These are phyloP conservation scores for Anarsia innoxiella DNA, from an alignment of 2,888 invertebrate genomes.

Conservation along the genomic window DNA sequence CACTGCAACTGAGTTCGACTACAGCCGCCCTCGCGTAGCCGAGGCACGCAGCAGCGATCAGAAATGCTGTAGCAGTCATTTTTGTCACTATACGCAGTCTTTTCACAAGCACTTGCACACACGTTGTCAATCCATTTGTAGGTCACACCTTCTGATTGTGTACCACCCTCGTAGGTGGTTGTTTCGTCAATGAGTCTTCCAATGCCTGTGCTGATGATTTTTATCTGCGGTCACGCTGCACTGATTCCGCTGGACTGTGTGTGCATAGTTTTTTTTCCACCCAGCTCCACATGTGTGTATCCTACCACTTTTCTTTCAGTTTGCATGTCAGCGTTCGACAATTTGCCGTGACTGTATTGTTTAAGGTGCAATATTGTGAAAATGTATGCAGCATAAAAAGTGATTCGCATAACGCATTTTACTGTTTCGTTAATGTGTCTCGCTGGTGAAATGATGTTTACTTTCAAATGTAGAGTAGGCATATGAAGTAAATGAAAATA, in stretches of 20 bases:
- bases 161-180: constrained; percentile 60
- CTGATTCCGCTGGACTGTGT: constrained; percentile 39
- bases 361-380: constrained; percentile 45
- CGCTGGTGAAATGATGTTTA: constrained; percentile 59
- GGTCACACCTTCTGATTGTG: constrained; percentile 44
- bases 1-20: constrained; percentile 70
- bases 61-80: constrained; percentile 57
- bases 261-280: constrained; percentile 50
- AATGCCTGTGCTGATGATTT: constrained; percentile 56
- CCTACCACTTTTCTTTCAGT: constrained; percentile 56
- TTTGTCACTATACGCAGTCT: constrained; percentile 49
- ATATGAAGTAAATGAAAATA: constrained; percentile 20
- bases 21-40: constrained; percentile 42
- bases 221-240: constrained; percentile 69
- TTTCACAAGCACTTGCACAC: constrained; percentile 21
- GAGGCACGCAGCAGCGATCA: constrained; percentile 49
- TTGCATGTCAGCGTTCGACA: constrained; percentile 31
- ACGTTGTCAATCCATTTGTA: constrained; percentile 63
- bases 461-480: constrained; percentile 52
- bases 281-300: constrained; percentile 35
- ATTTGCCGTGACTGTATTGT: constrained; percentile 35
- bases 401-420: constrained; percentile 32
- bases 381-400: constrained; percentile 25
- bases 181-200: constrained; percentile 59
- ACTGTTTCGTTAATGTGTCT: constrained; percentile 42